Evolutionary conservation across 2,797 vertebrate genomes (phyloP), one percentile per base, ranked within the genome.

Genomic region (Gallinago solitaria): DNA sequence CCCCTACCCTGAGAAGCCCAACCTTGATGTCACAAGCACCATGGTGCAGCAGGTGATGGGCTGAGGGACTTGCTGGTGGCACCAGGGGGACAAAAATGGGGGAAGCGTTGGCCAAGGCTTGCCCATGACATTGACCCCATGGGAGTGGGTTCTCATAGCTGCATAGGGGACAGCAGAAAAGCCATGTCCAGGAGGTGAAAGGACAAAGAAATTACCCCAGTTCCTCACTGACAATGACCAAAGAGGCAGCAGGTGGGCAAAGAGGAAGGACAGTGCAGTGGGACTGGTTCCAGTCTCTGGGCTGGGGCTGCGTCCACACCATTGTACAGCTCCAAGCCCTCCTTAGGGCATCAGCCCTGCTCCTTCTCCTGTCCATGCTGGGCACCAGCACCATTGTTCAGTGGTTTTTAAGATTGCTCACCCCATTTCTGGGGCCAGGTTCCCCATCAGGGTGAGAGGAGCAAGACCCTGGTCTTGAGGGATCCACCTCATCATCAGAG

Each of bases 1-100:
- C 78, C 99, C 99, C 73, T 99, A 98, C 97, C 99, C 99, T 9
- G 83, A 98, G 65, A 99, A 99, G 94, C 98, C 99, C 85, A 99
- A 98, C 87, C 85, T 99, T 0, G 99, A 99, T 53, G 99, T 99
- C 91, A 99, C 99, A 1, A 81, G 95, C 2, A 91, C 97, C 61
- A 99, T 99, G 99, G 93, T 89, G 54, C 81, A 96, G 54, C 93
- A 99, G 98, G 99, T 99, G 97, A 95, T 69, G 67, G 21, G 28
- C 84, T 77, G 60, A 87, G 48, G 68, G 53, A 30, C 33, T 21
- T 33, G 6, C 0, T 47, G 43, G 17, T 77, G 41, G 48, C 15
- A 82, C 16, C 21, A 11, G 30, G 23, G 69, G 51, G 32, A 50
- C n/a, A 71, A 81, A 83, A 81, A 3, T 1, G 0, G 24, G 48